Conservation (phyloP, 2,888 invertebrate species). For the Steinernema scapterisci region DNA sequence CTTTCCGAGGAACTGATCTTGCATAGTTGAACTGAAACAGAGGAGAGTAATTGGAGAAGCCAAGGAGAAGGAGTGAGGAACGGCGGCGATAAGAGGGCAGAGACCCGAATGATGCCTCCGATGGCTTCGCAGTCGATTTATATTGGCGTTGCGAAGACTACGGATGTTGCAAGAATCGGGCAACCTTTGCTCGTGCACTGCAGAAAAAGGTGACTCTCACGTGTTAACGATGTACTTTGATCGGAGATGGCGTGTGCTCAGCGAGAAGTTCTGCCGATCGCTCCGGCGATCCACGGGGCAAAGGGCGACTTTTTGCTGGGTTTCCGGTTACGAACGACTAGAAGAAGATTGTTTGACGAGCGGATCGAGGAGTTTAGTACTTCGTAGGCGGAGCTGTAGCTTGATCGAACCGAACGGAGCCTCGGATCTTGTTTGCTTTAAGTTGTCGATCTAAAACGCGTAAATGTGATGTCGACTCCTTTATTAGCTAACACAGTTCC, state of each 20-base stretch:
- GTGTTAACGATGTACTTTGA: background rate
- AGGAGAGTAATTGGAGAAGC: background rate
- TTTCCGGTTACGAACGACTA: too few relatives aligned
- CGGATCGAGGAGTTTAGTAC: too few relatives aligned
- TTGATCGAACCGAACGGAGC: too few relatives aligned
- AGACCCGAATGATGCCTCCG: background rate
- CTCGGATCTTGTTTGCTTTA: too few relatives aligned
- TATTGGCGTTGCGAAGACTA: background rate
- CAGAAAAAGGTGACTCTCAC: background rate
- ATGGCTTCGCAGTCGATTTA: background rate
- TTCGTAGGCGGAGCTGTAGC: too few relatives aligned
- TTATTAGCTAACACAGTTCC: too few relatives aligned
- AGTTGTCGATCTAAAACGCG: too few relatives aligned
- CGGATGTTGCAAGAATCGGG: slow-evolving; percentile 27
- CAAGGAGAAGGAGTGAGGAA: background rate
- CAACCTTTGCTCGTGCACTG: slow-evolving; percentile 13
- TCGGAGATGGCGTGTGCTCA: background rate
- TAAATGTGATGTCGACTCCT: too few relatives aligned
- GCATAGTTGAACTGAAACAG: slow-evolving; percentile 13
- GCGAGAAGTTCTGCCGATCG: background rate
- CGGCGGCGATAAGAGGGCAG: background rate
- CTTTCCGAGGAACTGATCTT: slow-evolving; percentile 34
- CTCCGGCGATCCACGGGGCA: background rate
- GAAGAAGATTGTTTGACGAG: too few relatives aligned
- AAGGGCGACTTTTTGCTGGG: background rate